Base-by-base conservation (phyloP, 2,113 vertebrate genomes). In the Danionella cerebrum region DNA sequence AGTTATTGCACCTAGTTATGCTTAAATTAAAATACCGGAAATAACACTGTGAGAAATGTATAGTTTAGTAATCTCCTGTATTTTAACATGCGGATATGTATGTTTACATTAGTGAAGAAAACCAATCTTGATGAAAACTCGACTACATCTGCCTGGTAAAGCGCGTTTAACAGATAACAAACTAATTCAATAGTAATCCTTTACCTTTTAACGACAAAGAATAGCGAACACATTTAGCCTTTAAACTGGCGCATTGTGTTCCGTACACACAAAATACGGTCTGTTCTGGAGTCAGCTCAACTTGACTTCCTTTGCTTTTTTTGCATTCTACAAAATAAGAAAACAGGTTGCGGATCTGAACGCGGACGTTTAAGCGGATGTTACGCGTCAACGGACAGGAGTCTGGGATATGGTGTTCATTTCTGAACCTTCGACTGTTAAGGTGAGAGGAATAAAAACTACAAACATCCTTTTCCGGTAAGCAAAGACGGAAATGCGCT, bases 301-400 rank as follows among this genome's bases (percentile, higher is more conserved):
- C 35, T 8, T 27, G 18, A 18, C 3, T 0, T 14, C 16, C 8
- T 0, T 36, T 6, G 14, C 21, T 6, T 33, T 14, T 8, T 39
- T 25, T 16, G 13, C 6, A 48, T 1, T 1, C 5, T 5, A 3
- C 7, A 29, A 2, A 14, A 11, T 9, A 57, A 63, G 2, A 14
- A 10, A 47, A 8, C 35, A 14, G 19, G 6, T 31, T 65, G 2
- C 19, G n/a, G 4, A 6, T 36, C 3, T 9, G 19, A 48, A 35
- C 29, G 36, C 44, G 60, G 60, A 47, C 36, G 29, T 63, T 63
- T 24, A 36, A n/a, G 13, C 42, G 59, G 59, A 63, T 29, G 60
- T 64, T 36, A 6, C 14, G 14, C 6, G 3, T 1, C 2, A 36
- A n/a, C 3, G 3, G 16, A 11, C 33, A 3, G 62, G 9, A 50